Conservation (phyloP, 2,797 vertebrate species). For the Acanthis flammea region DNA sequence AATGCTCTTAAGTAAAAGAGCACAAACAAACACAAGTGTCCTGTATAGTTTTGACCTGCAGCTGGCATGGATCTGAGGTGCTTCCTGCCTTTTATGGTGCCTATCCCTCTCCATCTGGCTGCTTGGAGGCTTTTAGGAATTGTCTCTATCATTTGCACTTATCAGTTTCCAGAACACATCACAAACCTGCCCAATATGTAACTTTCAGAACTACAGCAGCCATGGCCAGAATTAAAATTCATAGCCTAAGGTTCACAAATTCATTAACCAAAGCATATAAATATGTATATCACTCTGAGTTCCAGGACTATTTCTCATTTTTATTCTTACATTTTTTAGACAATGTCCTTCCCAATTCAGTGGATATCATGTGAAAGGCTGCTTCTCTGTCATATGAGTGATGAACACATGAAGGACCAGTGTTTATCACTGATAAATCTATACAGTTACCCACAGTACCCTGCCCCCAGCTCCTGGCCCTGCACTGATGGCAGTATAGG, state of each 20-base stretch:
- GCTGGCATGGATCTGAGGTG: neutral
- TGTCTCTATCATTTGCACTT: neutral
- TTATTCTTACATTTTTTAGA: neutral
- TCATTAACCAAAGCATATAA: constrained; percentile 27
- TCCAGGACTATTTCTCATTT: neutral
- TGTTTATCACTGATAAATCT: constrained; percentile 40
- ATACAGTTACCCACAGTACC: neutral
- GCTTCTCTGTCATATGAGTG: neutral
- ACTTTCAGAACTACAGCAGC: neutral
- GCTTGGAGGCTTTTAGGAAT: neutral
- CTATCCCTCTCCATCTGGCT: constrained; percentile 33
- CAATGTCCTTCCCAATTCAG: constrained; percentile 14
- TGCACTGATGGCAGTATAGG: neutral
- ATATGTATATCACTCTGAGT: neutral
- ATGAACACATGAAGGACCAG: neutral
- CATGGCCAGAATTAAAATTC: constrained; percentile 13
- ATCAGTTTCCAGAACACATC: neutral
- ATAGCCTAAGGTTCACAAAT: constrained; percentile 31
- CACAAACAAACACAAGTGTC: neutral
- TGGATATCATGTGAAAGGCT: neutral
- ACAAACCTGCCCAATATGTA: neutral
- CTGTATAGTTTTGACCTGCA: neutral
- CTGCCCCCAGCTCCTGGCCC: fast-evolving
- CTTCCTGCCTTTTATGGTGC: neutral
- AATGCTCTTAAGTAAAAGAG: neutral